A percentile compares a stretch with the other conserved stretches of the same genome.
Conservation (phyloP, 2,113 vertebrate species). For the Promerops cafer region DNA sequence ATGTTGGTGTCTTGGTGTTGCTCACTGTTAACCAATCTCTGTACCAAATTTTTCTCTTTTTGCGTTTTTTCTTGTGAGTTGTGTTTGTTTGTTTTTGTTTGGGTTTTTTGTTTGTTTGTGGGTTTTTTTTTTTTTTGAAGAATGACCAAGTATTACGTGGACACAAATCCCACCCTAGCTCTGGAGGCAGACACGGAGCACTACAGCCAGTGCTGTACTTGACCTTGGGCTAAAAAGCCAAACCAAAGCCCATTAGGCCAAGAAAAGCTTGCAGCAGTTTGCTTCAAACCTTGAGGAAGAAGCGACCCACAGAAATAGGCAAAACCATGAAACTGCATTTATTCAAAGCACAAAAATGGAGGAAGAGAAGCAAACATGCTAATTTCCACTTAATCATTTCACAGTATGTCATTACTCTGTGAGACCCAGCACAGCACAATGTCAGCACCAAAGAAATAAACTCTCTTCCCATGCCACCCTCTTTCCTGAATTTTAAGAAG, state of each 20-base stretch:
- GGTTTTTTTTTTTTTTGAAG: neutral
- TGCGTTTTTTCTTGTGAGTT: neutral
- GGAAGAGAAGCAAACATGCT: neutral
- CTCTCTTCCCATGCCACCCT: neutral
- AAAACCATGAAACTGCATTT: neutral
- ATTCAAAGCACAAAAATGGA: neutral
- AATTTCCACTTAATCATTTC: neutral
- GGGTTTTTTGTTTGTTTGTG: neutral
- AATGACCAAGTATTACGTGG: neutral
- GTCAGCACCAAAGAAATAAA: neutral
- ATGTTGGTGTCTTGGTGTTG: neutral
- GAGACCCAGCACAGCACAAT: neutral
- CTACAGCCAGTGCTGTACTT: neutral
- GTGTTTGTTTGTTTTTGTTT: neutral
- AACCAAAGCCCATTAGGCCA: neutral
- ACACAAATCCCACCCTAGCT: neutral
- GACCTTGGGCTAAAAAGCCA: neutral
- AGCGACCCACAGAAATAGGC: neutral
- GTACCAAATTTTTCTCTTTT: neutral
- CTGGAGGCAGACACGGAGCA: neutral
- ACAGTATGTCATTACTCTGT: neutral
- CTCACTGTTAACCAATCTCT: neutral
- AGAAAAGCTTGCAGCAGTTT: neutral
- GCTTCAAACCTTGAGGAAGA: neutral
- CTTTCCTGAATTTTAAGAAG: neutral